These are phyloP conservation scores for Hydropsyche tenuis DNA, from an alignment of 1,140 invertebrate genomes.

Conservation along the genomic window DNA sequence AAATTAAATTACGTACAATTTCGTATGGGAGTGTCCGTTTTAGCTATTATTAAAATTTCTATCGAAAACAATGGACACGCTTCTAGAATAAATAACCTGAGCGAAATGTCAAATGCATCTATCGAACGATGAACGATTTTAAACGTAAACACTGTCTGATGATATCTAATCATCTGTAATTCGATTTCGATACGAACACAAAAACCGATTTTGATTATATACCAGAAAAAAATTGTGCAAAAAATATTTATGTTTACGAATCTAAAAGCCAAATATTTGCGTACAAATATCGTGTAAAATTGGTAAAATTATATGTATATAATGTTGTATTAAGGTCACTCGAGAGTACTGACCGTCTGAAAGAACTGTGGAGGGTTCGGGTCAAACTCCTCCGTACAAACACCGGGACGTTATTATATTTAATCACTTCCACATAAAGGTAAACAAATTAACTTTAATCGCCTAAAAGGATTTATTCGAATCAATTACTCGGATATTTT, in stretches of 20 bases:
- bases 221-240: too few species aligned
- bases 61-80: too few species aligned
- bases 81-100: too few species aligned
- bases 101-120: too few species aligned
- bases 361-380: not conserved
- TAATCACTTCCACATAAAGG: constrained; percentile 13
- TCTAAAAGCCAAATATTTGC: too few species aligned
- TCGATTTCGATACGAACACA: too few species aligned
- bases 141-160: too few species aligned
- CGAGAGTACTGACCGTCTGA: constrained; percentile 10
- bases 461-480: not conserved
- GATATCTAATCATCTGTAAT: too few species aligned
- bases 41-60: too few species aligned
- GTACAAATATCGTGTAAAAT: not conserved
- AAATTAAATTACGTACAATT: constrained; percentile 9
- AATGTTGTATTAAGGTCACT: not conserved
- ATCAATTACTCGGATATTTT: not conserved
- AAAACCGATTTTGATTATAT: too few species aligned
- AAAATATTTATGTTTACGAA: too few species aligned
- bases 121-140: too few species aligned
- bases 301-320: not conserved
- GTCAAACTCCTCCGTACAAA: not conserved
- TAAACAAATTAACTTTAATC: constrained; percentile 4
- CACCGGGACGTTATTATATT: not conserved
- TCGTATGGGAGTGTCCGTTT: not conserved